Evolutionary conservation across 2,113 vertebrate species (phyloP).

Genomic region (Panthera uncia): DNA sequence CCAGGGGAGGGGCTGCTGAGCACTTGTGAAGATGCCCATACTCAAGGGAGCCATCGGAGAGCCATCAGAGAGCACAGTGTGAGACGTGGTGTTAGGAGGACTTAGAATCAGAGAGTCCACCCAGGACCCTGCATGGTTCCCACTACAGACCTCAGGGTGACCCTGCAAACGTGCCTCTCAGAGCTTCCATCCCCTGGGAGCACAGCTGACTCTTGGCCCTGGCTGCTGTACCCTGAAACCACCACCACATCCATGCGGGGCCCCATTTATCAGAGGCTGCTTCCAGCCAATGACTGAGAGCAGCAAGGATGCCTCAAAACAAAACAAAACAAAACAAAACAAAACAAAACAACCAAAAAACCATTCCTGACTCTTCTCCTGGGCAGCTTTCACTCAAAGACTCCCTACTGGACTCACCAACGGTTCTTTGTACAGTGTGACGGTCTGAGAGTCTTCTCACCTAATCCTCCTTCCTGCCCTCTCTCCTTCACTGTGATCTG

Average conservation of each 20-base stretch:
- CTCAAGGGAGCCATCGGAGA: background rate
- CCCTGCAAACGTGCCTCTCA: fast-evolving
- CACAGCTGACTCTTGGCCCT: too few relatives aligned
- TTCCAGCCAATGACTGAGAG: background rate
- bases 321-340: too few relatives aligned
- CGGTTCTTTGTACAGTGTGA: background rate
- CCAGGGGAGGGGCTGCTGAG: fast-evolving
- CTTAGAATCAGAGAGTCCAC: background rate
- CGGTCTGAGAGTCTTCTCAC: background rate
- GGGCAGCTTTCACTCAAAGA: background rate
- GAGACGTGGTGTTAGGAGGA: background rate
- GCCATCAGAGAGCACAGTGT: background rate
- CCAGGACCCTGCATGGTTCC: background rate
- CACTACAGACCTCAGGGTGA: background rate
- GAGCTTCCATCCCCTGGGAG: background rate
- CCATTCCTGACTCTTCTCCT: background rate
- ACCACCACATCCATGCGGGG: background rate
- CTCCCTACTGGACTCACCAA: background rate
- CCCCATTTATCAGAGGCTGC: background rate
- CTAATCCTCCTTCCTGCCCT: background rate
- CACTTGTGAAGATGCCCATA: background rate
- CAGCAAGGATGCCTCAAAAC: background rate
- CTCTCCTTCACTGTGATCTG: background rate
- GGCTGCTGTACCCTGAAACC: background rate
- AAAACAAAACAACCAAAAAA: too few relatives aligned